phyloP scores from a whole-genome alignment of 2,797 vertebrate species.

The Cyprinodon diabolis region DNA sequence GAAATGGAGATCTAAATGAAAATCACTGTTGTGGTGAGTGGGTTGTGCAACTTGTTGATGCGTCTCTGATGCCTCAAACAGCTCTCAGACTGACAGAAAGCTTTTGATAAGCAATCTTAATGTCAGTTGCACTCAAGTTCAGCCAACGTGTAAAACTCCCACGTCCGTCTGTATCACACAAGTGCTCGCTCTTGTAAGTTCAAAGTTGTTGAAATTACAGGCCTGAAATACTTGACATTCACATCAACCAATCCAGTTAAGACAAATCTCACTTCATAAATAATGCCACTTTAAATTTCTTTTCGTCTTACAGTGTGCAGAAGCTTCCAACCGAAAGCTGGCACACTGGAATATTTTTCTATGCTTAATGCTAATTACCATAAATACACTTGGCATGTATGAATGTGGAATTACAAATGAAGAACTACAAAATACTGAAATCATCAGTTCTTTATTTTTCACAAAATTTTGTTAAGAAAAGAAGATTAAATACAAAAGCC shows the following conservation, averaged over 20 bases:
- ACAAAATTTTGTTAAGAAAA: background rate
- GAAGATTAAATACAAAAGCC: background rate
- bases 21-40: conserved; percentile 39
- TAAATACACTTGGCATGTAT: background rate
- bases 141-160: conserved; percentile 32
- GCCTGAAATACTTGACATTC: conserved; percentile 44
- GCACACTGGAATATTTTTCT: conserved; percentile 15
- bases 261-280: conserved; percentile 38
- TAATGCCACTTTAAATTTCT: conserved; percentile 32
- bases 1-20: conserved; percentile 24
- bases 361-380: conserved; percentile 19
- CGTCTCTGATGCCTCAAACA: conserved; percentile 46
- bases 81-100: conserved; percentile 47
- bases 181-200: conserved; percentile 33
- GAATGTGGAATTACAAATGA: conserved; percentile 11
- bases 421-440: background rate
- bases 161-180: conserved; percentile 45
- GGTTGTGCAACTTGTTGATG: conserved; percentile 40
- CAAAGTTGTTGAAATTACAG: conserved; percentile 47
- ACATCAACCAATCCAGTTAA: conserved; percentile 45
- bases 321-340: conserved; percentile 3
- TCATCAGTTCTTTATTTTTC: background rate
- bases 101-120: conserved; percentile 57
- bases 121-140: conserved; percentile 50
- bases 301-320: background rate